phyloP scores from a whole-genome alignment of 1,140 invertebrate genomes.

The Chelonus insularis region DNA sequence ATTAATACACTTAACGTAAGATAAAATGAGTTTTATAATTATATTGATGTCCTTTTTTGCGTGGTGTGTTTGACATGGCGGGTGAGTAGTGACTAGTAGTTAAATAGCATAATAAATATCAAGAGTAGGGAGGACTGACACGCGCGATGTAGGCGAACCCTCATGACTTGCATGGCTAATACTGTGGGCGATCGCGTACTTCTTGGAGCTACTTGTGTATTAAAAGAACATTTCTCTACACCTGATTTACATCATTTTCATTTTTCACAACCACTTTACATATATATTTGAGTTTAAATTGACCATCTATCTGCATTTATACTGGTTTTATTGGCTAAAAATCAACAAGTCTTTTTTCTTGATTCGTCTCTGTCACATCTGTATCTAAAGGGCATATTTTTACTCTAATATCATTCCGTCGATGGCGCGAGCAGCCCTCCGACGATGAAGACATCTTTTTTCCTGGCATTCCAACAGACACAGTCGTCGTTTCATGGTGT shows the following conservation, averaged over 20 bases:
- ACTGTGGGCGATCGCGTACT: conserved; percentile 19
- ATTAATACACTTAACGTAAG: neutral
- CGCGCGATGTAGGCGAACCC: conserved; percentile 22
- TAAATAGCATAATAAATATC: conserved; percentile 16
- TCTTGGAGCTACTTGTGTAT: neutral
- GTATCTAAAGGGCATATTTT: neutral
- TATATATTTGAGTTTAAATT: neutral
- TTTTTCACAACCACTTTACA: too few species aligned
- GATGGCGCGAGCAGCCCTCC: conserved; percentile 3
- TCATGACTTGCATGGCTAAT: conserved; percentile 6
- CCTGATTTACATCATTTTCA: neutral
- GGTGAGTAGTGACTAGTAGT: neutral
- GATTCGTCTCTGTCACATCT: neutral
- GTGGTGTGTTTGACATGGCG: conserved; percentile 12
- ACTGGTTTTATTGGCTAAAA: too few species aligned
- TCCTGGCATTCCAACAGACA: conserved; percentile 21
- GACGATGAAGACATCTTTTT: conserved; percentile 19
- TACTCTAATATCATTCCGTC: neutral
- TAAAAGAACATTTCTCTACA: neutral
- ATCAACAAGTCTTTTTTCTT: neutral
- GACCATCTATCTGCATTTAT: neutral
- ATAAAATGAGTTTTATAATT: neutral
- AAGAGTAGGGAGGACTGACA: conserved; percentile 11
- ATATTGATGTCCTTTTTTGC: neutral
- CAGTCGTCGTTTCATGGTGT: conserved; percentile 8